phyloP scores from a whole-genome alignment of 2,797 vertebrate genomes.

The Hybognathus amarus region DNA sequence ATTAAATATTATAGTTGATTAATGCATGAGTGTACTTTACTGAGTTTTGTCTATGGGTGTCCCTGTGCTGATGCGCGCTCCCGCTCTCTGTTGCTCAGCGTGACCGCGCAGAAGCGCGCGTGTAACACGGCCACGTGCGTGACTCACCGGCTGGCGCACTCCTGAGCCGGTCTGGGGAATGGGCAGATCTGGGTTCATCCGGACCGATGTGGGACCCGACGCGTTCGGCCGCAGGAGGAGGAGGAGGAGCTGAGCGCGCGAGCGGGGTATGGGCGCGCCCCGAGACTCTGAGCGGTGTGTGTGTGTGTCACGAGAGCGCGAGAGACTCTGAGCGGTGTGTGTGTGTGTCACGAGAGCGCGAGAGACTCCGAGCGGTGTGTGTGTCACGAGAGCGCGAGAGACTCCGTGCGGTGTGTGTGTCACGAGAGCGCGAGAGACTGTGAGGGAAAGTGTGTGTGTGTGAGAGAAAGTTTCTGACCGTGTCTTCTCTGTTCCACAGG shows the following conservation, averaged over 20 bases:
- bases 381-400: too few relatives aligned
- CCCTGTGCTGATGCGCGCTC: neutral
- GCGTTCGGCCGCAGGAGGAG: slow-evolving; percentile 92
- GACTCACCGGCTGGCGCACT: slow-evolving; percentile 91
- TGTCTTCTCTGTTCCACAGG: slow-evolving; percentile 25
- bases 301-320: too few relatives aligned
- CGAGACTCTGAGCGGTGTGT: too few relatives aligned
- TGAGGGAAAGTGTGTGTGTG: too few relatives aligned
- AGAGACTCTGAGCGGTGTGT: neutral
- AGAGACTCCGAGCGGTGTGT: too few relatives aligned
- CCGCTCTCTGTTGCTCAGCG: slow-evolving; percentile 76
- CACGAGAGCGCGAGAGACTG: too few relatives aligned
- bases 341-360: too few relatives aligned
- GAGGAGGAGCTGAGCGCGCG: slow-evolving; percentile 77
- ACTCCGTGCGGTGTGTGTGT: too few relatives aligned
- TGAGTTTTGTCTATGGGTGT: neutral
- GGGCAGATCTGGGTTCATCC: slow-evolving; percentile 87
- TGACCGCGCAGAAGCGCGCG: slow-evolving; percentile 87
- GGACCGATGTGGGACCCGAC: slow-evolving; percentile 90
- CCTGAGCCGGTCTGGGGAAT: slow-evolving; percentile 94
- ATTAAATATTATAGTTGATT: neutral
- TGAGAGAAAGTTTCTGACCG: neutral
- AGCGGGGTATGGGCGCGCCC: slow-evolving; percentile 70
- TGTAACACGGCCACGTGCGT: slow-evolving; percentile 95
- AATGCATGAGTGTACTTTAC: neutral